Base-by-base conservation (phyloP, 2,797 vertebrate genomes). In the Silurus lanzhouensis region DNA sequence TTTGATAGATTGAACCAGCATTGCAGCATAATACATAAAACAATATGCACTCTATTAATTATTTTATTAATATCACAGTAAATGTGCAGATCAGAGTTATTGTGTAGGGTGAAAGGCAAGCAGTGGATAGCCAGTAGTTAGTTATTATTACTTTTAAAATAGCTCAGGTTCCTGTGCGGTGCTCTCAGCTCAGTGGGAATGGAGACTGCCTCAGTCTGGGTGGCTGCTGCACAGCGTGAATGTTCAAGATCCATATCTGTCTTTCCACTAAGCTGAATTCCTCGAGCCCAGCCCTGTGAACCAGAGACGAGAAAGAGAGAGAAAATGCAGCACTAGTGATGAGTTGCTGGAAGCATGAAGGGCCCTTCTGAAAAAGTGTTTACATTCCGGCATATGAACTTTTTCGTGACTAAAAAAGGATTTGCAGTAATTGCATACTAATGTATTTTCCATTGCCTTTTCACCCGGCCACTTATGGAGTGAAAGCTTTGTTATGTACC, bases 341-440 rank as follows among this genome's bases (percentile, higher is more conserved):
- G 52, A 78, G 57, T 81, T 81, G 75, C 75, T 70, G 46, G 71
- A 72, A 66, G 85, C 74, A 6, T 83, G 27, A 90, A 85, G 82
- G 63, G 84, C 71, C 80, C 80, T 86, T 79, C 71, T 38, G 14
- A 78, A 84, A 81, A 82, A 44, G 5, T 86, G 86, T 86, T 83
- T 88, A 90, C 72, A 82, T 90, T 85, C 84, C 25, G 7, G 22
- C 22, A 15, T 57, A 48, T 61, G 19, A 84, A 75, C 22, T 25
- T 85, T 85, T 74, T 63, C 57, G 25, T 76, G 80, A 46, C 55
- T 83, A 81, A 79, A 52, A 77, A 27, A 78, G 85, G 48, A 84
- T 88, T 83, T 66, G 22, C 46, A 31, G 74, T 75, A 84, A 85
- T 86, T 84, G 68, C 19, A 58, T 31, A 78, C 52, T 85, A 31